Base-by-base conservation (phyloP, 37 sponge, comb jelly and placozoan species). In the Ianthella basta region DNA sequence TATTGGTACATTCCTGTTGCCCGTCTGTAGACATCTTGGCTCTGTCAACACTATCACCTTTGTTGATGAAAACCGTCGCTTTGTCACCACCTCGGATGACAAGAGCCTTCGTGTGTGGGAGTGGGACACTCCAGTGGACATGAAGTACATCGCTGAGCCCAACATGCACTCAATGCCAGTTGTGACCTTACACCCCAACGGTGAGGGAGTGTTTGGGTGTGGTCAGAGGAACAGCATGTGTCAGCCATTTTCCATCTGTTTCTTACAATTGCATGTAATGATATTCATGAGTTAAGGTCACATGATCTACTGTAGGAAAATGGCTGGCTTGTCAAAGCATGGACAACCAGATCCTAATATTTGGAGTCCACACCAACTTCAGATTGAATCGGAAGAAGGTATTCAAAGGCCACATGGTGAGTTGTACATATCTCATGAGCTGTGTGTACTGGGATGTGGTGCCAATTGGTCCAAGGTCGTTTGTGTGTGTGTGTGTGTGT, bases 31-130 rank as follows among this genome's bases (percentile, higher is more conserved):
- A 85, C 99, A 98, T 89, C 90, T 98, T 24, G 99, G 99, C 50
- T 86, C 99, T 30, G 99, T 98, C 79, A 98, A 98, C 81, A 92
- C 99, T 60, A 88, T 96, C 83, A 96, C 99, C 13, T 98, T 98
- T 86, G 97, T 98, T 10, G 99, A 98, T 78, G 91, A 94, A 72
- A 96, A 96, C 86, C 80, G 95, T 79, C 83, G 94, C 70, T 96
- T 98, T 89, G 99, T 98, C 35, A 92, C 95, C 37, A 98, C 99
- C 0, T 96, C 99, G 30, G 99, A 98, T 85, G 99, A 98, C 87
- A 98, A 98, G 90, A 96, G 95, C 61, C 56, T 98, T 27, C 85
- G 99, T 30, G 99, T 98, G 27, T 98, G 99, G 99, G 99, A 98
- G 53, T 98, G 99, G 99, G 99, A 98, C 64, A 94, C 94, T 25